Conservation (phyloP, 2,797 vertebrate species). For the Pangasius sanitwongsei region DNA sequence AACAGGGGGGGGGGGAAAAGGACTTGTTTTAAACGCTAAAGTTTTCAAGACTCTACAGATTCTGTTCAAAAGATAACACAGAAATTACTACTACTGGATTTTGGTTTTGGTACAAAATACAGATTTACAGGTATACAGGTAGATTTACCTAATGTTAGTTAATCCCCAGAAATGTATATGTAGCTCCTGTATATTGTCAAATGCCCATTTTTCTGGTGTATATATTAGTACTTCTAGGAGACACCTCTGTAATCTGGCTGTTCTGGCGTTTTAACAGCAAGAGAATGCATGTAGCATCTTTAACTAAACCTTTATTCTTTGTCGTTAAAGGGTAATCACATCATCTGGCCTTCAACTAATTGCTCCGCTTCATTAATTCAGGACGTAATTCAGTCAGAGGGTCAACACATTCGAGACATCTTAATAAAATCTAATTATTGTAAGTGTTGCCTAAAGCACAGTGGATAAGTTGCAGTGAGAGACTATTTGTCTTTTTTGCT, state of each 20-base stretch:
- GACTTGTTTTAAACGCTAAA: not conserved
- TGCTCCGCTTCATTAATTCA: conserved; percentile 42
- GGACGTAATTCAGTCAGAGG: conserved; percentile 28
- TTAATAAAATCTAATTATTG: conserved; percentile 33
- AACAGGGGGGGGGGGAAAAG: not conserved
- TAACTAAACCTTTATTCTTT: conserved; percentile 36
- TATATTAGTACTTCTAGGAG: not conserved
- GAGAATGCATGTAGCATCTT: conserved; percentile 20
- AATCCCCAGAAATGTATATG: not conserved
- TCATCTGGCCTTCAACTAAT: conserved; percentile 39
- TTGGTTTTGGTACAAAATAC: not conserved
- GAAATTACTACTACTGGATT: not conserved
- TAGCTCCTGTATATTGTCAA: not conserved
- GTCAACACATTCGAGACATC: conserved; percentile 38
- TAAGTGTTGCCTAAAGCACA: conserved; percentile 24
- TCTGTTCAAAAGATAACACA: conserved; percentile 24
- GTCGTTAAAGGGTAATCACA: conserved; percentile 49
- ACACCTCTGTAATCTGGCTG: not conserved
- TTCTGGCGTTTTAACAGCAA: conserved; percentile 9
- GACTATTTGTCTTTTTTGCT: conserved; percentile 18
- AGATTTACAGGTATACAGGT: not conserved
- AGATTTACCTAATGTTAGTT: not conserved
- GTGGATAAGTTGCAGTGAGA: not conserved
- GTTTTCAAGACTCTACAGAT: not conserved
- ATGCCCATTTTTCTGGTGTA: not conserved